Evolutionary conservation across 2,113 vertebrate genomes (phyloP).

Genomic region (Gasterosteus nipponicus): DNA sequence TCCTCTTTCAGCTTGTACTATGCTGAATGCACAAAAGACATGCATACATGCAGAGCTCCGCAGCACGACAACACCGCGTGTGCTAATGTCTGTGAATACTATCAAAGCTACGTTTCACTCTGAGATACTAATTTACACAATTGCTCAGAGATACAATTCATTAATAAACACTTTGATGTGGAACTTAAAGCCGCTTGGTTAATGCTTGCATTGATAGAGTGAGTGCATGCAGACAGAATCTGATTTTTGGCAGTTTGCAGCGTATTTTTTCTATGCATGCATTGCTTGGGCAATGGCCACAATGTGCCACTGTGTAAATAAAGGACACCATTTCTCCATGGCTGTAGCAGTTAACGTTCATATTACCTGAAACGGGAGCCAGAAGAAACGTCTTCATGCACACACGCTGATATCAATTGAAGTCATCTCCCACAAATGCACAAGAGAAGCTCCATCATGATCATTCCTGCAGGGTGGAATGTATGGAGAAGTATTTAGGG

Average conservation of each 20-base stretch:
- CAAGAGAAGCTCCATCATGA: slow-evolving; percentile 35
- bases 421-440: slow-evolving; percentile 25
- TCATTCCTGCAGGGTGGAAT: slow-evolving; percentile 16
- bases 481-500: slow-evolving; percentile 4
- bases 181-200: slow-evolving; percentile 44
- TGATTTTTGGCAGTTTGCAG: slow-evolving; percentile 29
- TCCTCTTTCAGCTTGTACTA: slow-evolving; percentile 43
- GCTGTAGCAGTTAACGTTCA: slow-evolving; percentile 42
- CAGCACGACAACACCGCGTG: slow-evolving; percentile 25
- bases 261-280: slow-evolving; percentile 66
- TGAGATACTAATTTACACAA: slow-evolving; percentile 57
- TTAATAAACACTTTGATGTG: slow-evolving; percentile 52
- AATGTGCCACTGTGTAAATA: slow-evolving; percentile 58
- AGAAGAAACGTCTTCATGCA: slow-evolving; percentile 36
- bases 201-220: slow-evolving; percentile 37
- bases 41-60: slow-evolving; percentile 25
- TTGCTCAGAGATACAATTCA: slow-evolving; percentile 43
- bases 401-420: slow-evolving; percentile 40
- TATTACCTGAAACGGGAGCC: slow-evolving; percentile 33
- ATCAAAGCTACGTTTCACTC: slow-evolving; percentile 39
- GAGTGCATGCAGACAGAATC: slow-evolving; percentile 43
- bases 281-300: slow-evolving; percentile 27
- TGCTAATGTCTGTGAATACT: slow-evolving; percentile 31
- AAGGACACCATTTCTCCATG: slow-evolving; percentile 62
- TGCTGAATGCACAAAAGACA: slow-evolving; percentile 59